These are phyloP conservation scores for Eilema depressum DNA, from an alignment of 2,888 invertebrate species.

Conservation along the genomic window DNA sequence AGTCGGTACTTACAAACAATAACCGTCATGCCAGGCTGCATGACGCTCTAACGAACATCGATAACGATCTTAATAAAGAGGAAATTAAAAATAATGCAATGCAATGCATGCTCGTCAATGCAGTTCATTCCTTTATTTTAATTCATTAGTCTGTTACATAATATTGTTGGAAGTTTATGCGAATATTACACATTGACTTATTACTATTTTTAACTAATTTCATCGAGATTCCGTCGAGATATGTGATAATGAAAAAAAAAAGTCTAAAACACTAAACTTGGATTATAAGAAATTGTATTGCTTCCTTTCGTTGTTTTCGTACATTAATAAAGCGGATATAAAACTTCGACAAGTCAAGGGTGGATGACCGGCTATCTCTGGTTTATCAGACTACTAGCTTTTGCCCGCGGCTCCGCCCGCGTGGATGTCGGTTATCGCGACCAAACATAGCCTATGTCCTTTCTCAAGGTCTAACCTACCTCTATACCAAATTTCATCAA, in stretches of 20 bases:
- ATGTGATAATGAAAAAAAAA: no score
- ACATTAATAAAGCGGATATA: not conserved
- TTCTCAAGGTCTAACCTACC: no score
- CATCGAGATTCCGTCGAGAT: no score
- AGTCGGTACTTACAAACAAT: constrained; percentile 26
- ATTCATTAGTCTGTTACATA: not conserved
- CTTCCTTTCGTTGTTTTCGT: no score
- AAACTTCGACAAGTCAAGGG: constrained; percentile 4
- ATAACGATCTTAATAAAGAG: not conserved
- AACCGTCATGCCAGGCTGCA: constrained; percentile 28
- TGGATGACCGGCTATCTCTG: constrained; percentile 3
- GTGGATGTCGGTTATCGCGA: no score
- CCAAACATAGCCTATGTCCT: no score
- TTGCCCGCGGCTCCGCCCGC: no score
- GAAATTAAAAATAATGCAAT: constrained; percentile 1
- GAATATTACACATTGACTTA: not conserved
- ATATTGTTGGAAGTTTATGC: not conserved
- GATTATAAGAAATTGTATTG: no score
- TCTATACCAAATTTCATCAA: no score
- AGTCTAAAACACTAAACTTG: no score
- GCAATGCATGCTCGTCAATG: not conserved
- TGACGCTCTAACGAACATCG: constrained; percentile 15
- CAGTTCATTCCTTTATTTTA: not conserved
- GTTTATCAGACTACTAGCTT: not conserved
- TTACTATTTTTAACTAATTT: no score